These are phyloP conservation scores for Propithecus deckenii DNA, from an alignment of 2,797 vertebrate genomes.

Conservation along the genomic window DNA sequence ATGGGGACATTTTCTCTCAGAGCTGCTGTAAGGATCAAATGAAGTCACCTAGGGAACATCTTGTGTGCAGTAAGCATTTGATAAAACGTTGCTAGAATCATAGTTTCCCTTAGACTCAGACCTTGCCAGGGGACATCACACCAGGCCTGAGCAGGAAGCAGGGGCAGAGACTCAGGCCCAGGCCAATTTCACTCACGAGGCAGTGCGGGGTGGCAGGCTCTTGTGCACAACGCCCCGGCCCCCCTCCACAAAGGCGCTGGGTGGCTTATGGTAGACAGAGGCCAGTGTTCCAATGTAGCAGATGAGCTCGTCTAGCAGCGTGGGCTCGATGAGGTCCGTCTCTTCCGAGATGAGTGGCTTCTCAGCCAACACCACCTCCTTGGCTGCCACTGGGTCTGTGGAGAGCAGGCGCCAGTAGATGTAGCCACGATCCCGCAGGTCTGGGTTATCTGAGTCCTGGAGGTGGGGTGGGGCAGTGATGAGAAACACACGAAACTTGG, in stretches of 20 bases:
- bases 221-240: conserved; percentile 92
- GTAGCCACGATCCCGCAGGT: conserved; percentile 96
- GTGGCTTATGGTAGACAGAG: conserved; percentile 90
- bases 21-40: background rate
- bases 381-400: conserved; percentile 88
- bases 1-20: background rate
- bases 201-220: conserved; percentile 91
- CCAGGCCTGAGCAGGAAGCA: background rate
- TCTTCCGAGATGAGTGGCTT: conserved; percentile 90
- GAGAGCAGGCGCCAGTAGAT: conserved; percentile 94
- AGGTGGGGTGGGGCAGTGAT: fast-evolving
- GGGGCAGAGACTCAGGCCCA: background rate
- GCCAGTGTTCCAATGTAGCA: conserved; percentile 89
- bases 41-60: background rate
- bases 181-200: conserved; percentile 91
- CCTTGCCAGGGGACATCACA: background rate
- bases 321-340: conserved; percentile 89
- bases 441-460: conserved; percentile 97
- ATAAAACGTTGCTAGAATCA: background rate
- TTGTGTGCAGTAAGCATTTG: background rate
- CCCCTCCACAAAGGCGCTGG: conserved; percentile 90
- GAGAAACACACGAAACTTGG: background rate
- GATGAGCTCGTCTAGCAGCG: conserved; percentile 88
- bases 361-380: conserved; percentile 89
- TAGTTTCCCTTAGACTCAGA: background rate